Evolutionary conservation across 2,797 vertebrate genomes (phyloP), one percentile per base, ranked within the genome.

Genomic region (Sylvia borin): DNA sequence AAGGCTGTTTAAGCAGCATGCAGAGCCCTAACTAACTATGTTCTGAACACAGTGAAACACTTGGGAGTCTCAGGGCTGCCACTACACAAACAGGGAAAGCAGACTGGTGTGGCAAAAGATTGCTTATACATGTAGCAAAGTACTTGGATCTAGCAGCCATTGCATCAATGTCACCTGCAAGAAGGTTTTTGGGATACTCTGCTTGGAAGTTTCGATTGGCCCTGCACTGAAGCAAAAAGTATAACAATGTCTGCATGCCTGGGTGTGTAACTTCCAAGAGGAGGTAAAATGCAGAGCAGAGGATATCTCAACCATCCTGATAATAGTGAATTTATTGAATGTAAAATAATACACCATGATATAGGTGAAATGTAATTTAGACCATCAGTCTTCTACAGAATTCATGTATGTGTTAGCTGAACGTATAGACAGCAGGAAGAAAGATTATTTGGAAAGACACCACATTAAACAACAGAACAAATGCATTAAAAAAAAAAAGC

Each of bases 401-500:
- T 54, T 85, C 48, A 87, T 26, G 29, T 54, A 57, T 8, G 11
- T 42, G 24, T 64, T 81, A 82, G 42, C 36, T 82, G 48, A 85
- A 88, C 3, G 64, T 86, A 71, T 0, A 86, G 76, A 86, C 21
- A 82, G 50, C 29, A 93, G 62, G 43, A 92, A 91, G 57, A 84
- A 79, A 77, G 38, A 67, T 66, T 73, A 76, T 83, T 89, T 79
- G 64, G 78, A 93, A 85, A 67, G 45, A 67, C 43, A 89, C 25
- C 67, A 85, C 50, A 36, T 73, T 76, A 90, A 94, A 62, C 42
- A 90, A 48, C 32, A 81, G 74, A 85, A 92, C 19, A 93, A 92
- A 92, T 25, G 57, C 27, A 20, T 71, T 64, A 70, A 64, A 91
- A 94, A 36, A 36, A 96, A 86, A 32, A 88, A 5, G 40, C 76